Base-by-base conservation (phyloP, 1,140 invertebrate species). In the Conopomorpha cramerella region DNA sequence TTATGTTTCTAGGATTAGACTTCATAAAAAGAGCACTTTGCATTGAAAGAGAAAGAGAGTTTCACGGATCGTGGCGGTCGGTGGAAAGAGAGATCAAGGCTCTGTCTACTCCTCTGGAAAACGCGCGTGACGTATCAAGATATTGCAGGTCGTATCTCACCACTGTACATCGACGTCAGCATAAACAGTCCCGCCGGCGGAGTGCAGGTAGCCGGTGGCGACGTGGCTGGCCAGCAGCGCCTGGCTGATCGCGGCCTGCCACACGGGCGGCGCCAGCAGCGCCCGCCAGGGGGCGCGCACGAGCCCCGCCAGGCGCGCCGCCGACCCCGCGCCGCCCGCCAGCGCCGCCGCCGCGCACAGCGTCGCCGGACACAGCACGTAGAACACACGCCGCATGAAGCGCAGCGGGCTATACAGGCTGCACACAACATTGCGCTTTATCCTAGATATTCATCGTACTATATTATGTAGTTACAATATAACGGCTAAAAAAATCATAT, bases 131-230 rank as follows among this genome's bases (percentile, higher is more conserved):
- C n/a, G 10, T 10, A 23, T 6, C 10, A 23, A 4, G 4, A 23
- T 4, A 23, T 6, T 23, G 10, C 4, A 23, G 19, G 10, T 23
- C 4, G 10, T 6, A 23, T 10, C 59, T 77, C 60, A 84, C 83
- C 81, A 82, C 36, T 83, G 72, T 8, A 82, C 79, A 56, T 83
- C 80, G 1, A 67, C 79, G 55, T 78, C 81, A 0, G 78, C 68
- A 43, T 82, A 84, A 7, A 84, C 57, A 14, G 78, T 70, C 31
- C 82, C 82, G 4, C 82, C 81, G 45, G 78, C 73, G 1, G 81
- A 81, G 13, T 81, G 72, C 10, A 84, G 78, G 33, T 77, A 82
- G 1, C 83, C 83, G 38, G 82, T 81, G 14, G 82, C 82, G 10
- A 82, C 54, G 36, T 84, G 81, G 1, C 80, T 76, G 0, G 82